Conservation (phyloP, 2,888 invertebrate species). For the Drosophila kuntzei region DNA sequence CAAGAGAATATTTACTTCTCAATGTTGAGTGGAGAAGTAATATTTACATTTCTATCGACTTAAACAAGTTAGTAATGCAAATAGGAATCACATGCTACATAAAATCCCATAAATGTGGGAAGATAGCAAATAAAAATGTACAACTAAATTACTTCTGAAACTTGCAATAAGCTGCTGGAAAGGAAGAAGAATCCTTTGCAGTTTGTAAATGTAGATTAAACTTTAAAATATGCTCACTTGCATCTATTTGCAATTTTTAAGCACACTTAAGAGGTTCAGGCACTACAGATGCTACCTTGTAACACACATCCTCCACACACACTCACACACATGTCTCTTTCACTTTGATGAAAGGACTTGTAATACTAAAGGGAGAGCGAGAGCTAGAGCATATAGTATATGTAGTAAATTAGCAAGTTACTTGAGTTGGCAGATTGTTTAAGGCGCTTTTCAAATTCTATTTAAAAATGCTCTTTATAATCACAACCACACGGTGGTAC, state of each 20-base stretch:
- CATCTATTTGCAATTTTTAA: constrained; percentile 31
- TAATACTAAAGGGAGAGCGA: not conserved
- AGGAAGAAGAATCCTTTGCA: constrained; percentile 2
- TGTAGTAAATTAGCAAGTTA: constrained; percentile 48
- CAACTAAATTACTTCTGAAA: not conserved
- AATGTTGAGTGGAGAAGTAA: not conserved
- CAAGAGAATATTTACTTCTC: not conserved
- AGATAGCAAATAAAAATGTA: not conserved
- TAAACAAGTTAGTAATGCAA: constrained; percentile 9
- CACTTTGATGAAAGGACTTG: constrained; percentile 6
- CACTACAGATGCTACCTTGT: constrained; percentile 21
- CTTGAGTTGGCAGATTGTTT: constrained; percentile 35
- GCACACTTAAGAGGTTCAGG: constrained; percentile 25
- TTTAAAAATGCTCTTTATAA: constrained; percentile 57
- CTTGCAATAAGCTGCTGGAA: not conserved
- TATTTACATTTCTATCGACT: constrained; percentile 5
- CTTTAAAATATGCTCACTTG: constrained; percentile 20
- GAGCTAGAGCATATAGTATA: too few species aligned
- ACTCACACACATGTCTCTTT: not conserved
- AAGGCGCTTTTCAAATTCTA: constrained; percentile 31
- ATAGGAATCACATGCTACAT: not conserved
- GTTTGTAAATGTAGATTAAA: constrained; percentile 33
- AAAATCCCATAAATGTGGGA: not conserved
- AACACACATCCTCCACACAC: constrained; percentile 6
- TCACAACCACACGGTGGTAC: not conserved